These are phyloP conservation scores for Oryzias melastigma DNA, from an alignment of 2,113 vertebrate genomes.

Conservation along the genomic window DNA sequence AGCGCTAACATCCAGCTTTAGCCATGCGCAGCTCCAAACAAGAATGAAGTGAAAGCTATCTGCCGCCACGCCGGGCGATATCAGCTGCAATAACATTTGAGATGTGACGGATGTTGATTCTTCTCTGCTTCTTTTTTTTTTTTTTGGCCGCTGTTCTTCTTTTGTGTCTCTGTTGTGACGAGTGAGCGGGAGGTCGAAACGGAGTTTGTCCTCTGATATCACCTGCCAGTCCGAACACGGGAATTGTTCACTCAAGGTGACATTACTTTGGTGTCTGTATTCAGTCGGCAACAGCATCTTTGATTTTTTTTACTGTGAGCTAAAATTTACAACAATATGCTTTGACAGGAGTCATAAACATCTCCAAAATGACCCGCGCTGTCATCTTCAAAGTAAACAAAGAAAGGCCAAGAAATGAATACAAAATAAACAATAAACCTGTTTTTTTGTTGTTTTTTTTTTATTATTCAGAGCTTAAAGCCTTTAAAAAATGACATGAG, in stretches of 20 bases:
- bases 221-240: slow-evolving; percentile 72
- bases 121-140: not conserved
- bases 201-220: slow-evolving; percentile 76
- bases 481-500: slow-evolving; percentile 22
- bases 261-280: slow-evolving; percentile 66
- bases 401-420: slow-evolving; percentile 26
- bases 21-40: slow-evolving; percentile 29
- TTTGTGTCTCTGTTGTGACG: slow-evolving; percentile 67
- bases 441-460: slow-evolving; percentile 34
- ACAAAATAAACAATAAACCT: slow-evolving; percentile 49
- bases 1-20: slow-evolving; percentile 45
- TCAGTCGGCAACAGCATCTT: slow-evolving; percentile 57
- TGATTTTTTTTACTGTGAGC: slow-evolving; percentile 60
- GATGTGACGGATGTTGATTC: slow-evolving; percentile 42
- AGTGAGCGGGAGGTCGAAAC: slow-evolving; percentile 69
- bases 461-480: slow-evolving; percentile 14
- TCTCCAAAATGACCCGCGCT: slow-evolving; percentile 62
- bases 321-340: slow-evolving; percentile 70
- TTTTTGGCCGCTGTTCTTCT: slow-evolving; percentile 21
- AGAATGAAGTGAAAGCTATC: slow-evolving; percentile 44
- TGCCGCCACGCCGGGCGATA: slow-evolving; percentile 30
- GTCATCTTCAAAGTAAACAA: slow-evolving; percentile 60
- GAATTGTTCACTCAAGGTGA: slow-evolving; percentile 71
- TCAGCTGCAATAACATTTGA: slow-evolving; percentile 62
- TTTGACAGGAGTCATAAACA: slow-evolving; percentile 69